phyloP scores from a whole-genome alignment of 2,888 invertebrate species.

The Priocnemis perturbator region DNA sequence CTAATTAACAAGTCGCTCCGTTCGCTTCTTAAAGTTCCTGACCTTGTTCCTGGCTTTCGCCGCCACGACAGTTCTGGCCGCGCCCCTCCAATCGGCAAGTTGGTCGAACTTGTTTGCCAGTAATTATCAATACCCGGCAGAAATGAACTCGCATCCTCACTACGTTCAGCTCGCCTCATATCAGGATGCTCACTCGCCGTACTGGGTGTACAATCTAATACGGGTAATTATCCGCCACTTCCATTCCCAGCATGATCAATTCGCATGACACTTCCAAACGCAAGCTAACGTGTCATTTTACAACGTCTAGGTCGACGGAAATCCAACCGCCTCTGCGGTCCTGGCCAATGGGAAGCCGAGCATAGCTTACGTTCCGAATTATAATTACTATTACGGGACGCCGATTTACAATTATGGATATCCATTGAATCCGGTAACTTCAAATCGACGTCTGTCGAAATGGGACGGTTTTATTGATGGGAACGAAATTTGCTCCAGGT shows the following conservation, averaged over 20 bases:
- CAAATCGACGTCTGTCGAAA: not conserved
- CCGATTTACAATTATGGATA: constrained; percentile 58
- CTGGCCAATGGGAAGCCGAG: constrained; percentile 42
- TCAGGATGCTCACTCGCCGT: constrained; percentile 41
- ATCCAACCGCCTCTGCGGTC: constrained; percentile 33
- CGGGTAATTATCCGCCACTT: constrained; percentile 19
- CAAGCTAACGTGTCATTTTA: not conserved
- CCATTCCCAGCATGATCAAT: not conserved
- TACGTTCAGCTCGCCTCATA: constrained; percentile 30
- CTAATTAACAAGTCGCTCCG: too few species aligned
- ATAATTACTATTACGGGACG: constrained; percentile 52
- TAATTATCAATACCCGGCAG: constrained; percentile 27
- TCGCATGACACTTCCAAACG: too few species aligned
- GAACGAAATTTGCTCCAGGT: constrained; percentile 25
- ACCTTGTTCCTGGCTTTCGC: not conserved
- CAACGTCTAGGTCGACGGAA: constrained; percentile 24
- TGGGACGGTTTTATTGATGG: not conserved
- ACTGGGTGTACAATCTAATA: constrained; percentile 47
- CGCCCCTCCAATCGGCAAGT: constrained; percentile 35
- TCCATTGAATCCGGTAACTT: constrained; percentile 55
- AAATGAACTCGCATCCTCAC: constrained; percentile 25
- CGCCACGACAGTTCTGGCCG: constrained; percentile 22
- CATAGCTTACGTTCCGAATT: constrained; percentile 47
- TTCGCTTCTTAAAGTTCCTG: too few species aligned
- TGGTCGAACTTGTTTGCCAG: constrained; percentile 22